phyloP scores from a whole-genome alignment of 2,797 vertebrate genomes.

The Aeoliscus strigatus region DNA sequence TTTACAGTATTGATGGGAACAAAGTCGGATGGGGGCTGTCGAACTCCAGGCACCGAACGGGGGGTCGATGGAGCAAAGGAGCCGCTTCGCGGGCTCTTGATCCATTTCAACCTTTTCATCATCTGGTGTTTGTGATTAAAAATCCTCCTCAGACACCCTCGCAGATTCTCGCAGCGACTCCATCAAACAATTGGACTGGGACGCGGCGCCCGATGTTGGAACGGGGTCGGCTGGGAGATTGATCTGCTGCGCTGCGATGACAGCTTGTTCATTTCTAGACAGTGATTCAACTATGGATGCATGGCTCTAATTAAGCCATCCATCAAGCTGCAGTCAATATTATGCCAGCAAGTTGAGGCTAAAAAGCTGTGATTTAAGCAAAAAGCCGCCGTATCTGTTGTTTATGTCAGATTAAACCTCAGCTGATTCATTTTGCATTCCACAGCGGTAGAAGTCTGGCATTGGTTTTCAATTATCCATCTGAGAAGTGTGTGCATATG shows the following conservation, averaged over 20 bases:
- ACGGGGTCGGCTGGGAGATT: conserved; percentile 42
- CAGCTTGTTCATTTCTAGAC: conserved; percentile 56
- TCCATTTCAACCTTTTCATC: conserved; percentile 52
- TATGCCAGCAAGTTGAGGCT: conserved; percentile 19
- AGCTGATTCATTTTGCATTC: conserved; percentile 25
- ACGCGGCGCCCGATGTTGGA: conserved; percentile 37
- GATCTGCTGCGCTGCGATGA: conserved; percentile 48
- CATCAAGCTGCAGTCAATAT: conserved; percentile 56
- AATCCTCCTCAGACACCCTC: conserved; percentile 33
- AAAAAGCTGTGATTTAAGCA: conserved; percentile 33
- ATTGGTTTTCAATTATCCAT: conserved; percentile 18
- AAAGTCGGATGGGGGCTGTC: conserved; percentile 7
- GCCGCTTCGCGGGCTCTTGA: conserved; percentile 46
- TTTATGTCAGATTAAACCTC: conserved; percentile 29
- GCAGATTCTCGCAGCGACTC: conserved; percentile 30
- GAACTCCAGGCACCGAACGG: conserved; percentile 26
- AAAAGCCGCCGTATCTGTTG: conserved; percentile 22
- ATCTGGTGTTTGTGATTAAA: conserved; percentile 55
- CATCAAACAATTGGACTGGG: conserved; percentile 52
- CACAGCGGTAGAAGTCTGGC: conserved; percentile 21
- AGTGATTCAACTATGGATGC: conserved; percentile 51
- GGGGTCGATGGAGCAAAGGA: conserved; percentile 18
- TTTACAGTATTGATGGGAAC: too few species aligned
- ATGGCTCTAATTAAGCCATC: conserved; percentile 60
- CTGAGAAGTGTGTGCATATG: conserved; percentile 15